Evolutionary conservation across 2,797 vertebrate genomes (phyloP).

Genomic region (Darevskia nairensis): DNA sequence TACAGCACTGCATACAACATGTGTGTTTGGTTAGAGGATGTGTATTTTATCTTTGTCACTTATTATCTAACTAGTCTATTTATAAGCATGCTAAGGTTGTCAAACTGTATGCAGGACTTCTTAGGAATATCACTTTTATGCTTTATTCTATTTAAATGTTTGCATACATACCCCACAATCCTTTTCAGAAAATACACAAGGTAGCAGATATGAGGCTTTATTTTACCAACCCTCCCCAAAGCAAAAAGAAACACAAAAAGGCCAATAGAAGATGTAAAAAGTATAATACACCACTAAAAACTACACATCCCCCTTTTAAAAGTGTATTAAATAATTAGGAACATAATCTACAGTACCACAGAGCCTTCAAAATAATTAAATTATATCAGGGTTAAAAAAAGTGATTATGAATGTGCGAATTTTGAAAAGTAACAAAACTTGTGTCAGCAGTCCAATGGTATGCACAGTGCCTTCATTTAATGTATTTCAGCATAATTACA

Average conservation of each 20-base stretch:
- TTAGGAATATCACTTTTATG: neutral
- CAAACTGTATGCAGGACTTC: neutral
- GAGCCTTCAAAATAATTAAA: constrained; percentile 81
- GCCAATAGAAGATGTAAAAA: constrained; percentile 83
- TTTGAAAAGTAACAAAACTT: constrained; percentile 72
- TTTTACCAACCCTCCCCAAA: constrained; percentile 79
- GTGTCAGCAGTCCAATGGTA: constrained; percentile 81
- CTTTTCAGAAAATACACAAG: constrained; percentile 65
- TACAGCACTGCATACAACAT: neutral
- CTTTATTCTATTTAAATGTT: constrained; percentile 4
- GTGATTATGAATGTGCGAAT: constrained; percentile 88
- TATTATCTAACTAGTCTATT: neutral
- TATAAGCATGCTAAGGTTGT: neutral
- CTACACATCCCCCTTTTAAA: constrained; percentile 82
- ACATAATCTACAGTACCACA: constrained; percentile 96
- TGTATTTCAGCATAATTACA: constrained; percentile 78
- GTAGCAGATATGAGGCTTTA: constrained; percentile 81
- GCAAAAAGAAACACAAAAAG: constrained; percentile 77
- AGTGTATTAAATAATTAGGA: constrained; percentile 92
- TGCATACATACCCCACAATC: neutral
- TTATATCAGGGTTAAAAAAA: constrained; percentile 85
- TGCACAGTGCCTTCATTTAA: constrained; percentile 81
- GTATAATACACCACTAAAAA: constrained; percentile 85
- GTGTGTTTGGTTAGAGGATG: no score
- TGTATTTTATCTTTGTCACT: no score